Base-by-base conservation (phyloP, 2,888 invertebrate genomes). In the Rugalucina vietnamica region DNA sequence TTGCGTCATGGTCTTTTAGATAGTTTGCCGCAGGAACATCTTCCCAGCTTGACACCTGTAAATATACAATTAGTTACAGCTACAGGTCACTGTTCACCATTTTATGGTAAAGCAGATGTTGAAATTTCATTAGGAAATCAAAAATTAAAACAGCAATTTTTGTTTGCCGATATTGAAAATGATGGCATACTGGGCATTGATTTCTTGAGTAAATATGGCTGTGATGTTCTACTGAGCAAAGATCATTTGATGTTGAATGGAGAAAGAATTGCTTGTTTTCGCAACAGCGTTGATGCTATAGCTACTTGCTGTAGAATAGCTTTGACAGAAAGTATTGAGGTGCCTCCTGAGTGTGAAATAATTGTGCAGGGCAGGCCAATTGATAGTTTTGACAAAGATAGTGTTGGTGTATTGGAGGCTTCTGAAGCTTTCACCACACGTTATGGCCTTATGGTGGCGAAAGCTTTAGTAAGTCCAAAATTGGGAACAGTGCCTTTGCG, bases 401-500 rank as follows among this genome's bases (percentile, higher is more conserved):
- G 37, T 1, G 36, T 49, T 12, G 75, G 75, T 5, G 24, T 76
- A 27, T 36, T 76, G 32, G 75, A 83, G 36, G n/a, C 79, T 12
- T 49, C 71, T n/a, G 21, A n/a, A 43, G 27, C 27, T 18, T 71
- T 82, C n/a, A 27, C 37, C 14, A 34, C 32, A 21, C 72, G 77
- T 72, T 39, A 29, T 60, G 69, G 77, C 27, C 27, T 77, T 3
- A 18, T 73, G 24, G 34, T 82, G 24, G 82, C 73, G 29, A 81
- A 72, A 34, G 32, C 79, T 5, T 54, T 85, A n/a, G 65, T 82
- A 18, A 43, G 76, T 65, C n/a, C 54, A n/a, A 57, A 36, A 18
- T 65, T 27, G 8, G 80, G 72, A 3, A 14, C n/a, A 24, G 43
- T 85, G n/a, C 82, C 85, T 39, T 27, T 85, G 12, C 36, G 76